Conservation (phyloP, 2,888 invertebrate genomes). For the Troides oblongomaculatus region DNA sequence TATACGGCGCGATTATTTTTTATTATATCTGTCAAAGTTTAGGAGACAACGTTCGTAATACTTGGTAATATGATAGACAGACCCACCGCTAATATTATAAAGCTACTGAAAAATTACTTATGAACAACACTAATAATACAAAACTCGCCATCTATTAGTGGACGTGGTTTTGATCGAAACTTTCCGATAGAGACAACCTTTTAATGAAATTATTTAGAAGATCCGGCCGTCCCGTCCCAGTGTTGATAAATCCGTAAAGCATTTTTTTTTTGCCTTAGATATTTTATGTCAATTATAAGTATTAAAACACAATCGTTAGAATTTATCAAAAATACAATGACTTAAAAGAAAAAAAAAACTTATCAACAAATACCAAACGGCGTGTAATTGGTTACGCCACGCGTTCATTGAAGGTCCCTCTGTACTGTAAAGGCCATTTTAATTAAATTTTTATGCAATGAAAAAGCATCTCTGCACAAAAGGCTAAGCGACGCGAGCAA, state of each 20-base stretch:
- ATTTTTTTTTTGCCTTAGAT: no score
- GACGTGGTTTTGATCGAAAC: not conserved
- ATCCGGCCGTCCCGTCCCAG: no score
- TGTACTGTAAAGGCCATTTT: conserved; percentile 23
- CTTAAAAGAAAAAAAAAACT: conserved; percentile 3
- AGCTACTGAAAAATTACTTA: no score
- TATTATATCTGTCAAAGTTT: no score
- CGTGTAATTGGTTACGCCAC: conserved; percentile 11
- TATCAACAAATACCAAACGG: conserved; percentile 7
- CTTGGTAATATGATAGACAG: no score
- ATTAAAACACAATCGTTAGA: not conserved
- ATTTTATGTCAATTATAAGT: not conserved
- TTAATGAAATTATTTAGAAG: no score
- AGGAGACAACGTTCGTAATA: no score
- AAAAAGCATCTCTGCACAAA: conserved; percentile 21
- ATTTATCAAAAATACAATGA: not conserved
- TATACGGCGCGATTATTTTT: not conserved
- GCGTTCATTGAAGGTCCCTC: conserved; percentile 6
- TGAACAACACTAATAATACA: no score
- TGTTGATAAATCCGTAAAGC: no score
- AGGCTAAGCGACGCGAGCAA: conserved; percentile 13
- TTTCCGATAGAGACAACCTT: not conserved
- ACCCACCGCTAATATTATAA: no score
- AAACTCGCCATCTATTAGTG: not conserved
- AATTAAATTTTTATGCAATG: conserved; percentile 28